These are phyloP conservation scores for Anarhynchus alexandrinus DNA, from an alignment of 2,113 vertebrate genomes.

Conservation along the genomic window DNA sequence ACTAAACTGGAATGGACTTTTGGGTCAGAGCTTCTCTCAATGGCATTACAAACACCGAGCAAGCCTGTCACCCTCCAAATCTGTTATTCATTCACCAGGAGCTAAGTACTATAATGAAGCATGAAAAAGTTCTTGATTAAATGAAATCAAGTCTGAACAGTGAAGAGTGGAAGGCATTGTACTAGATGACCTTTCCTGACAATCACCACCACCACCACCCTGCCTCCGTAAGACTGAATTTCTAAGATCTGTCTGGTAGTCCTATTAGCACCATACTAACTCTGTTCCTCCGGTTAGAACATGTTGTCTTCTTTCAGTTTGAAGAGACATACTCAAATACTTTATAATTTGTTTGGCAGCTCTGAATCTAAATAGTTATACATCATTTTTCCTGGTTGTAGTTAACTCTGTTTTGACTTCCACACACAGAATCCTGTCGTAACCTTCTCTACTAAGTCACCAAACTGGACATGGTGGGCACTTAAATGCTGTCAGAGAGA, in stretches of 20 bases:
- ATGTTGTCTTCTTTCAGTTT: not conserved
- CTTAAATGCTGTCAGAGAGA: not conserved
- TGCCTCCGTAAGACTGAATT: not conserved
- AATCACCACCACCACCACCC: not conserved
- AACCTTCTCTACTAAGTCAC: not conserved
- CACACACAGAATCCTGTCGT: not conserved
- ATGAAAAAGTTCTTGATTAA: not conserved
- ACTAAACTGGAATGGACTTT: not conserved
- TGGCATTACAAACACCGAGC: not conserved
- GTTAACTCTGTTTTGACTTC: not conserved
- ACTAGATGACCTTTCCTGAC: not conserved
- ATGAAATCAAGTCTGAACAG: not conserved
- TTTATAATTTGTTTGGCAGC: not conserved
- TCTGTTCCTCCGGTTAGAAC: not conserved
- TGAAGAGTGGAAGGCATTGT: not conserved
- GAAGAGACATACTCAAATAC: not conserved
- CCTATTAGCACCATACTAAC: not conserved
- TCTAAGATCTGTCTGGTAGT: not conserved
- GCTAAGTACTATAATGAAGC: not conserved
- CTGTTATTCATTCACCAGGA: not conserved
- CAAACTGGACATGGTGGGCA: not conserved
- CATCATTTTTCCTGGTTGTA: not conserved
- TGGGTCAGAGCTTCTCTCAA: not conserved
- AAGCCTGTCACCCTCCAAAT: not conserved
- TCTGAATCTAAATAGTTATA: not conserved